These are phyloP conservation scores for Cherax quadricarinatus DNA, from an alignment of 1,140 invertebrate species.

Conservation along the genomic window DNA sequence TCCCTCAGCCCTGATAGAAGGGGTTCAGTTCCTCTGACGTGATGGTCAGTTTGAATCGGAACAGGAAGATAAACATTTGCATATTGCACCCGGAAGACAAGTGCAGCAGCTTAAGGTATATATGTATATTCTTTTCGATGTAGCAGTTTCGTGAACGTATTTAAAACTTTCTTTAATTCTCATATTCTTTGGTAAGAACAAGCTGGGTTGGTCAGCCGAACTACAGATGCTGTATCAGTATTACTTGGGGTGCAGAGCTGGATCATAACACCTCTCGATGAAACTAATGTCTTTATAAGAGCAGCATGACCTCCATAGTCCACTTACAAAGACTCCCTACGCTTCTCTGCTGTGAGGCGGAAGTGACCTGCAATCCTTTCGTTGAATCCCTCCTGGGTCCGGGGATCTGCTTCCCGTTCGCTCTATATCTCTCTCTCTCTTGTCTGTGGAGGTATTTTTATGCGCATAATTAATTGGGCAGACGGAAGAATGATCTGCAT, in stretches of 20 bases:
- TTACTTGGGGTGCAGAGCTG: neutral
- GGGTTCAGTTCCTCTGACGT: no score
- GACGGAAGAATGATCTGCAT: slow-evolving; percentile 32
- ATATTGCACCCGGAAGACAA: no score
- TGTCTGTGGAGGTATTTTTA: neutral
- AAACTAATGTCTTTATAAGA: neutral
- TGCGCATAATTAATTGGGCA: slow-evolving; percentile 24
- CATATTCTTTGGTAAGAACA: no score
- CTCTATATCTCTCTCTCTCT: neutral
- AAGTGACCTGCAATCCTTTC: neutral
- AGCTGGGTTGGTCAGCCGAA: no score
- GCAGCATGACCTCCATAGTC: neutral
- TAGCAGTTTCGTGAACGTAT: no score
- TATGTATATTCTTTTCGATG: no score
- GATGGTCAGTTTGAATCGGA: no score
- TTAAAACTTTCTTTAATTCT: no score
- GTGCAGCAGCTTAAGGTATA: no score
- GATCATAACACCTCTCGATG: neutral
- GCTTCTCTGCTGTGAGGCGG: neutral
- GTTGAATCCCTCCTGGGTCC: neutral
- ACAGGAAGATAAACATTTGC: no score
- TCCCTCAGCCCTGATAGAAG: no score
- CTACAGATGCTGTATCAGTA: neutral
- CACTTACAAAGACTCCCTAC: neutral
- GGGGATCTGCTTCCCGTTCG: neutral